Percentiles rank a stretch among this genome's conserved stretches.
Evolutionary conservation across 2,113 vertebrate genomes (phyloP).

Genomic region (Aix galericulata): DNA sequence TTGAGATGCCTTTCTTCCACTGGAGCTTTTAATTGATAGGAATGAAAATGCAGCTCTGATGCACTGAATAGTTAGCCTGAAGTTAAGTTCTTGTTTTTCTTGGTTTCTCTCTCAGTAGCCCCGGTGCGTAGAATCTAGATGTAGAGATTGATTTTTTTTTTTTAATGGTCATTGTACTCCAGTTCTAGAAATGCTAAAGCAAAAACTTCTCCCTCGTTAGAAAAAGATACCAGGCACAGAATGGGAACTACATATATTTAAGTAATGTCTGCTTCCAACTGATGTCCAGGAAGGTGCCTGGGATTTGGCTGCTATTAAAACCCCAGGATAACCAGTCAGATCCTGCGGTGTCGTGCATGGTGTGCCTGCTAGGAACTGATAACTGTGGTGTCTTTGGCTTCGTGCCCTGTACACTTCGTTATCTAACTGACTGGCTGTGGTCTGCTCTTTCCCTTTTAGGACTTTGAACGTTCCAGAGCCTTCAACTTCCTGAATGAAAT

Average conservation of each 20-base stretch:
- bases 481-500: slow-evolving; percentile 96
- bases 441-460: slow-evolving; percentile 71
- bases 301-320: not conserved
- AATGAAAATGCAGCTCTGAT: not conserved
- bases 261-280: not conserved
- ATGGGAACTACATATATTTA: not conserved
- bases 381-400: not conserved
- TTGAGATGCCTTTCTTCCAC: not conserved
- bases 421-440: accelerated
- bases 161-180: not conserved
- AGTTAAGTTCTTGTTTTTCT: not conserved
- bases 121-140: not conserved
- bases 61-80: not conserved
- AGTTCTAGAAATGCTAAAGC: not conserved
- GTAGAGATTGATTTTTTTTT: too few species aligned
- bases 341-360: not conserved
- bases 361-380: not conserved
- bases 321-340: not conserved
- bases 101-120: not conserved
- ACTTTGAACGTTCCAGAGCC: slow-evolving; percentile 94
- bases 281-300: not conserved
- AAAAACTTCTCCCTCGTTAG: not conserved
- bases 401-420: accelerated
- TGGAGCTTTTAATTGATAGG: not conserved
- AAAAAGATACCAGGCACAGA: not conserved